phyloP scores from a whole-genome alignment of 2,888 invertebrate species.

The Minunthozetes semirufus region DNA sequence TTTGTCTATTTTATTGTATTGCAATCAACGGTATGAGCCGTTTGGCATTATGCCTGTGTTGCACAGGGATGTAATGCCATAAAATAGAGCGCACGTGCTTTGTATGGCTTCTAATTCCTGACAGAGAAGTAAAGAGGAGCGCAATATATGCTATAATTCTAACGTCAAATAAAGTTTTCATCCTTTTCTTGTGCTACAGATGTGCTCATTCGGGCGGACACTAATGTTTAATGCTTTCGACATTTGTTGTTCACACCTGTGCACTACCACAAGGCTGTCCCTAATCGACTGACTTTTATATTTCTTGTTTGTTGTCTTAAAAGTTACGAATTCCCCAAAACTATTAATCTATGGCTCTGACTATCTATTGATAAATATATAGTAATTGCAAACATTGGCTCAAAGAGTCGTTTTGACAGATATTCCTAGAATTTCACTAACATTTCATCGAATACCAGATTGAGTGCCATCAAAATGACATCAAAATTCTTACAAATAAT shows the following conservation, averaged over 20 bases:
- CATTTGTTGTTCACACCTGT: conserved; percentile 25
- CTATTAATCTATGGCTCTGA: conserved; percentile 29
- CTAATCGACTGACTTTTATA: conserved; percentile 28
- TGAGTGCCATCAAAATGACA: neutral
- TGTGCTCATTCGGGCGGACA: conserved; percentile 1
- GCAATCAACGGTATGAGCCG: neutral
- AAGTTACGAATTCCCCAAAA: conserved; percentile 20
- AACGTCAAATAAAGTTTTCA: conserved; percentile 31
- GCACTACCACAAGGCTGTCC: conserved; percentile 28
- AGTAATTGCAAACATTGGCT: conserved; percentile 17
- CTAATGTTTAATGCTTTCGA: conserved; percentile 25
- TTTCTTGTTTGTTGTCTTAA: conserved; percentile 30
- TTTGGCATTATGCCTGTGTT: neutral
- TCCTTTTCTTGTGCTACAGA: conserved; percentile 23
- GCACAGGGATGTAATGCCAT: conserved; percentile 14
- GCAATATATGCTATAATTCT: conserved; percentile 28
- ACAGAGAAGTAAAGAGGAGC: conserved; percentile 1
- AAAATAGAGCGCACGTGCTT: conserved; percentile 29
- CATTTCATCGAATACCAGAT: neutral
- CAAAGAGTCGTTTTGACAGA: no score
- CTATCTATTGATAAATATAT: conserved; percentile 16
- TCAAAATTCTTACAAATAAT: neutral
- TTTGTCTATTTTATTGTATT: conserved; percentile 19
- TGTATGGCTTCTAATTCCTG: conserved; percentile 26
- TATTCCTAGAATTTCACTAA: neutral